Conservation (phyloP, 2,888 invertebrate genomes). For the Cryptus armator region DNA sequence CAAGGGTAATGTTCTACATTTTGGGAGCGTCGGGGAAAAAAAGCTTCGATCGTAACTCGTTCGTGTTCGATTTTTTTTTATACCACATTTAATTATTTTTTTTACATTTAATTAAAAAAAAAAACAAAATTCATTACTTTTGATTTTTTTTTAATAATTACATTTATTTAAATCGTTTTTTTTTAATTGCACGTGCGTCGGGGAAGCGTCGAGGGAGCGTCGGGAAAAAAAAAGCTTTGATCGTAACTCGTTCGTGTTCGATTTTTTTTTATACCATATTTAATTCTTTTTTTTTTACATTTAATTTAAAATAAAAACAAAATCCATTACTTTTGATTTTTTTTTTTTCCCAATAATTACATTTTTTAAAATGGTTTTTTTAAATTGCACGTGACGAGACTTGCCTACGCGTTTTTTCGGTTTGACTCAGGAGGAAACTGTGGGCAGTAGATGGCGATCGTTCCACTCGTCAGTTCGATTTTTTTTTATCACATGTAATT, state of each 20-base stretch:
- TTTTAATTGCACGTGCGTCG: too few relatives aligned
- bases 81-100: background rate
- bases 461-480: background rate
- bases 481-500: background rate
- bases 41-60: slow-evolving; percentile 30
- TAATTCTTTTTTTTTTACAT: background rate
- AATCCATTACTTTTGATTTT: background rate
- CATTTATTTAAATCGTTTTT: too few relatives aligned
- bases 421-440: slow-evolving; percentile 62
- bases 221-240: slow-evolving; percentile 8
- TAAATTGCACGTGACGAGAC: slow-evolving; percentile 22
- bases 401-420: slow-evolving; percentile 35
- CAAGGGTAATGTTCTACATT: slow-evolving; percentile 80
- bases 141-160: too few relatives aligned
- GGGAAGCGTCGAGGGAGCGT: slow-evolving; percentile 40
- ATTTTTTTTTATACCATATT: background rate
- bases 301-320: background rate
- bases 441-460: slow-evolving; percentile 54
- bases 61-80: background rate
- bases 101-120: background rate
- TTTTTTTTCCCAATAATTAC: background rate
- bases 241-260: slow-evolving; percentile 20
- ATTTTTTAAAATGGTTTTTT: background rate
- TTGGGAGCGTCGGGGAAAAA: slow-evolving; percentile 50
- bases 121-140: too few relatives aligned